These are phyloP conservation scores for Anguilla rostrata DNA, from an alignment of 2,113 vertebrate species.

Conservation along the genomic window DNA sequence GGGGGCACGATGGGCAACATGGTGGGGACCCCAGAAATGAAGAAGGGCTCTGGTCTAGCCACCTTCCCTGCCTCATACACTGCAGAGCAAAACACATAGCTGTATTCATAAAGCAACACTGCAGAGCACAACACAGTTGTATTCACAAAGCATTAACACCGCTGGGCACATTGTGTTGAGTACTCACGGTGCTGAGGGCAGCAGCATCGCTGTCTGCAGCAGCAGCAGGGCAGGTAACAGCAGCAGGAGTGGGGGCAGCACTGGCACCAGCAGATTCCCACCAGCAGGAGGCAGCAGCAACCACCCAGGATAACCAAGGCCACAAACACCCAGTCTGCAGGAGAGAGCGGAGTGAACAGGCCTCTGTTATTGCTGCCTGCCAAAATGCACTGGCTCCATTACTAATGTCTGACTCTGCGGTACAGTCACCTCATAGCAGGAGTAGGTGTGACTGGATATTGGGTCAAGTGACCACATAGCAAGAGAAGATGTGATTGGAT, in stretches of 20 bases:
- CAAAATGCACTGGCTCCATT: not conserved
- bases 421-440: not conserved
- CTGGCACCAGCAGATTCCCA: conserved; percentile 96
- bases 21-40: conserved; percentile 83
- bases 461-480: not conserved
- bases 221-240: conserved; percentile 92
- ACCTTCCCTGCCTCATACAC: conserved; percentile 94
- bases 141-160: too few relatives aligned
- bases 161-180: not conserved
- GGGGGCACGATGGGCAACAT: conserved; percentile 75
- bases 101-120: conserved; percentile 68
- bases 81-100: conserved; percentile 48
- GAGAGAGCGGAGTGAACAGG: too few relatives aligned
- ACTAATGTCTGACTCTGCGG: not conserved
- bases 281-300: conserved; percentile 82
- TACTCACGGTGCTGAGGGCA: conserved; percentile 91
- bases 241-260: conserved; percentile 97
- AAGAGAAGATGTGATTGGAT: not conserved
- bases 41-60: conserved; percentile 85
- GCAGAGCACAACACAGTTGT: conserved; percentile 28
- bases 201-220: conserved; percentile 93
- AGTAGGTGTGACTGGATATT: not conserved
- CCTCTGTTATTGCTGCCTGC: not conserved
- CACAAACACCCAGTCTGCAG: conserved; percentile 89
- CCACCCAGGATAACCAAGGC: conserved; percentile 81